These are phyloP conservation scores for Pelusios castaneus DNA, from an alignment of 2,113 vertebrate genomes.

Conservation along the genomic window DNA sequence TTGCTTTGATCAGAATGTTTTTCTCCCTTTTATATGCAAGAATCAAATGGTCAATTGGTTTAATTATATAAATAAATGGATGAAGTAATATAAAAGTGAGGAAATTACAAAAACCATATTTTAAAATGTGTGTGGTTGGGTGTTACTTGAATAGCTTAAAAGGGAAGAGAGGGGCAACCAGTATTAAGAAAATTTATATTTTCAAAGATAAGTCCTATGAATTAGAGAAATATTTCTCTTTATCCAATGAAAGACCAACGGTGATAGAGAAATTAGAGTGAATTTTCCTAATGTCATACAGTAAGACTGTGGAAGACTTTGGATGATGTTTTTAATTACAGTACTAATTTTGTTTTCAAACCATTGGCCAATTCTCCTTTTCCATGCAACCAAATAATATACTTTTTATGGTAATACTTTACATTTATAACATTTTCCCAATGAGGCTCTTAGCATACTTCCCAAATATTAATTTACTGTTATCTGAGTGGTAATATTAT, in stretches of 20 bases:
- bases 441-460: background rate
- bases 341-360: background rate
- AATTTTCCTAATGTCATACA: background rate
- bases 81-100: background rate
- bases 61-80: background rate
- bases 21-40: background rate
- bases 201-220: background rate
- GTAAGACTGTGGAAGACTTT: background rate
- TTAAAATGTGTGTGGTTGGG: background rate
- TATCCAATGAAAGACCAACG: background rate
- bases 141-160: background rate
- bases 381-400: background rate
- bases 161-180: background rate
- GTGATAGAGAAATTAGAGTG: background rate
- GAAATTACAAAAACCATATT: background rate
- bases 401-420: accelerated
- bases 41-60: background rate
- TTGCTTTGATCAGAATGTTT: background rate
- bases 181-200: accelerated
- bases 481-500: background rate
- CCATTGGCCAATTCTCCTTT: background rate
- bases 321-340: background rate
- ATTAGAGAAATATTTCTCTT: background rate
- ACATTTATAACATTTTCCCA: background rate
- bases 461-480: background rate